phyloP scores from a whole-genome alignment of 2,797 vertebrate genomes.

The Gallirallus australis region DNA sequence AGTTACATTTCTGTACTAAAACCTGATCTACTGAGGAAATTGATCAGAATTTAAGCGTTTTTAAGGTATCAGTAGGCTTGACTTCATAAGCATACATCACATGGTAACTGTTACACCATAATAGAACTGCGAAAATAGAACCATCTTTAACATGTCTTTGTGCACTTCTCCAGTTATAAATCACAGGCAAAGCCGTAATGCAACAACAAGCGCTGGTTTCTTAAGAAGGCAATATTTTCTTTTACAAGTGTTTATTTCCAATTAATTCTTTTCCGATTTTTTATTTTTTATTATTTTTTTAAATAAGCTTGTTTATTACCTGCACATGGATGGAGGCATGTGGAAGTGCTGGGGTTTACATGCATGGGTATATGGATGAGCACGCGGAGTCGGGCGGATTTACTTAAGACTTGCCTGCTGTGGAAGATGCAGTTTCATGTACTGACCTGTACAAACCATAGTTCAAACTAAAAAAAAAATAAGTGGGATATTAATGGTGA shows the following conservation, averaged over 20 bases:
- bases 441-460: conserved; percentile 9
- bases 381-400: background rate
- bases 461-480: conserved; percentile 1
- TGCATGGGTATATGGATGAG: background rate
- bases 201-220: conserved; percentile 63
- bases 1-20: conserved; percentile 68
- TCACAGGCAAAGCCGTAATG: conserved; percentile 72
- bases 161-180: conserved; percentile 73
- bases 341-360: conserved; percentile 2
- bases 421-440: conserved; percentile 35
- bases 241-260: conserved; percentile 61
- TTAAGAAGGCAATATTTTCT: conserved; percentile 66
- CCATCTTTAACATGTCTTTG: conserved; percentile 46
- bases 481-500: background rate
- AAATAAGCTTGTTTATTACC: conserved; percentile 9
- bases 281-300: background rate
- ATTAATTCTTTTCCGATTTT: conserved; percentile 12
- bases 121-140: conserved; percentile 75
- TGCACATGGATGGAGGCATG: background rate
- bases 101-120: conserved; percentile 2
- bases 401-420: background rate
- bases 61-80: conserved; percentile 62
- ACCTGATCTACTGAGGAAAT: conserved; percentile 48
- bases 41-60: conserved; percentile 59
- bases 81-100: conserved; percentile 46